Evolutionary conservation across 2,797 vertebrate species (phyloP).

Genomic region (Morus bassanus): DNA sequence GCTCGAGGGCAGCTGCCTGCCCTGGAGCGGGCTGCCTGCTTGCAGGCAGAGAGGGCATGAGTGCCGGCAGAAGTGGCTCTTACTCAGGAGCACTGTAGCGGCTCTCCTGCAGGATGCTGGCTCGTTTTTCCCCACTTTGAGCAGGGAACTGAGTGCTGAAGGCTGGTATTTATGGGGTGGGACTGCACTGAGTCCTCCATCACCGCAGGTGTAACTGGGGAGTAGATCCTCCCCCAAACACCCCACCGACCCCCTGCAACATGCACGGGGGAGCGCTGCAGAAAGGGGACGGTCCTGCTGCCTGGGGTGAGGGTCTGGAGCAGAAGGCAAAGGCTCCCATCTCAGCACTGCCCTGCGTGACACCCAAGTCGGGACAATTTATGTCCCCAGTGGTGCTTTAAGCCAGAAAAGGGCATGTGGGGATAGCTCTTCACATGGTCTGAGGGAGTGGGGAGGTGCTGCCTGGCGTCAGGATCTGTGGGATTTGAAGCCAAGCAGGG

Average conservation of each 20-base stretch:
- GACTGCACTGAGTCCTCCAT: neutral
- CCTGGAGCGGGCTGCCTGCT: neutral
- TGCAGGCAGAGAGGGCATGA: neutral
- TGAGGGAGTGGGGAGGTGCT: neutral
- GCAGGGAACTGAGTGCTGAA: neutral
- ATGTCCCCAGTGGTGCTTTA: fast-evolving
- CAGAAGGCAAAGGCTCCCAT: neutral
- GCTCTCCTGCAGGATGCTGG: neutral
- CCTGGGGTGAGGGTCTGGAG: fast-evolving
- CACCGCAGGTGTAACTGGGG: neutral
- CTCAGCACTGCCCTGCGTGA: neutral
- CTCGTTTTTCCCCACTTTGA: too few relatives aligned
- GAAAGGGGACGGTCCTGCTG: neutral
- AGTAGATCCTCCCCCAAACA: fast-evolving
- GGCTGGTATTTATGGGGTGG: fast-evolving
- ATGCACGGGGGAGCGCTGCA: fast-evolving
- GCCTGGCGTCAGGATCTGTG: fast-evolving
- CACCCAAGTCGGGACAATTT: neutral
- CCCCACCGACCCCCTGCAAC: fast-evolving
- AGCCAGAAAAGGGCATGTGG: neutral
- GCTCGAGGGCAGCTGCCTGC: neutral
- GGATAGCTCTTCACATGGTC: neutral
- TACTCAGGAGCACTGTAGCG: fast-evolving
- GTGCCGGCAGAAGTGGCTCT: neutral
- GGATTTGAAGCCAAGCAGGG: neutral